Conservation (phyloP, 2,797 vertebrate genomes). For the Pelodytes ibericus region DNA sequence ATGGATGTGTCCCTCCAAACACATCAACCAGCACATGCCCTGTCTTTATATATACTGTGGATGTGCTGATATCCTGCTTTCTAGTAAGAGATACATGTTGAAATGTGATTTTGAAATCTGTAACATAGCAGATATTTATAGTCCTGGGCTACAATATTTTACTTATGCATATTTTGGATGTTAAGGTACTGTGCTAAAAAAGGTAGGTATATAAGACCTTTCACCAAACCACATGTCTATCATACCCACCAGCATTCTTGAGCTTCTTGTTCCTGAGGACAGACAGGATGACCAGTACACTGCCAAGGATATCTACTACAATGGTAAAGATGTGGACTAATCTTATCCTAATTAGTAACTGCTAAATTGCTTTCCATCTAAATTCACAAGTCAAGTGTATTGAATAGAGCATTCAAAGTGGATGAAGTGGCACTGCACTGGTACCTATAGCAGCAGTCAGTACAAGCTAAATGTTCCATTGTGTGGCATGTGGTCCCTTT, state of each 20-base stretch:
- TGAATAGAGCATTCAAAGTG: not conserved
- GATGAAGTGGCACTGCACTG: not conserved
- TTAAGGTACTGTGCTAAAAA: too few species aligned
- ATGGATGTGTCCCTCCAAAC: too few species aligned
- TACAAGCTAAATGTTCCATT: not conserved
- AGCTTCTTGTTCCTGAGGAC: constrained; percentile 78
- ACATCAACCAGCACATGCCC: too few species aligned
- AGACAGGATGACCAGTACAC: constrained; percentile 76
- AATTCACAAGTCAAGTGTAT: constrained; percentile 9
- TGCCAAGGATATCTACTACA: constrained; percentile 74
- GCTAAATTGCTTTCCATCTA: not conserved
- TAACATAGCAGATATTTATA: too few species aligned
- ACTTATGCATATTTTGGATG: too few species aligned
- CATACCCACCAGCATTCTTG: constrained; percentile 74
- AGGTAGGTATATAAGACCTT: too few species aligned
- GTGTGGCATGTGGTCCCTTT: not conserved
- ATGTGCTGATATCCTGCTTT: too few species aligned
- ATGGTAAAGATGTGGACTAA: constrained; percentile 74
- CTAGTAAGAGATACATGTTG: too few species aligned
- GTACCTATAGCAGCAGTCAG: not conserved
- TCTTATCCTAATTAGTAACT: not conserved
- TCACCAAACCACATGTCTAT: constrained; percentile 17
- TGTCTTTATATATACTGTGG: too few species aligned
- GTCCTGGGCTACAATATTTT: too few species aligned
- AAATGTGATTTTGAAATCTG: too few species aligned